Evolutionary conservation across 2,113 vertebrate species (phyloP), one percentile per base, ranked within the genome.

Genomic region (Ctenodactylus gundi): DNA sequence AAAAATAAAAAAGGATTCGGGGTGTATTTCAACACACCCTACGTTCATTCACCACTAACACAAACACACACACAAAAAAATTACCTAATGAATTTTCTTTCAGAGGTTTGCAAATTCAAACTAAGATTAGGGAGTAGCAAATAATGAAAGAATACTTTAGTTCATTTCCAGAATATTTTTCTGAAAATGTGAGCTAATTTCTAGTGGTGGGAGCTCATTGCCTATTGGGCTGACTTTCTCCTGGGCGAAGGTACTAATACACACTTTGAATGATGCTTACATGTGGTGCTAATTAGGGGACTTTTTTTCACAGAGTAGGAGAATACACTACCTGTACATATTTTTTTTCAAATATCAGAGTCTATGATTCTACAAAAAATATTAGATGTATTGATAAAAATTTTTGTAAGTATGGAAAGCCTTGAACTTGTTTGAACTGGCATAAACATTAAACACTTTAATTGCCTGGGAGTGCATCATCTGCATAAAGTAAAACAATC

Each of bases 401-500:
- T 44, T 85, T 75, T 70, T 75, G 21, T 17, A 77, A 72, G 87
- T 68, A 77, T 93, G 46, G 31, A 70, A 81, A 21, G 39, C 67
- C 70, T 55, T 86, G 41, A 72, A 80, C 23, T 94, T 62, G 77
- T 77, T 90, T 82, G 39, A 92, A 44, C 44, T 53, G 67, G 72
- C 12, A 70, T 27, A 77, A 67, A 25, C 15, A 46, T 78, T 76
- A 77, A 92, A 62, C 81, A 62, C 53, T 90, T 80, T 73, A 88
- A 72, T 77, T 93, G 78, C 46, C 58, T 44, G 49, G 53, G 6
- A 83, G 7, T 88, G 13, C 82, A 49, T 90, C 60, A 84, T 78
- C 62, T 78, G 12, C 88, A 46, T 82, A 89, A 96, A 94, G 46
- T 78, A 88, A 80, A 92, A 92, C 57, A 18, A 36, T 86, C 86